Evolutionary conservation across 2,888 invertebrate genomes (phyloP).

Genomic region (Trissoscelio sp.): DNA sequence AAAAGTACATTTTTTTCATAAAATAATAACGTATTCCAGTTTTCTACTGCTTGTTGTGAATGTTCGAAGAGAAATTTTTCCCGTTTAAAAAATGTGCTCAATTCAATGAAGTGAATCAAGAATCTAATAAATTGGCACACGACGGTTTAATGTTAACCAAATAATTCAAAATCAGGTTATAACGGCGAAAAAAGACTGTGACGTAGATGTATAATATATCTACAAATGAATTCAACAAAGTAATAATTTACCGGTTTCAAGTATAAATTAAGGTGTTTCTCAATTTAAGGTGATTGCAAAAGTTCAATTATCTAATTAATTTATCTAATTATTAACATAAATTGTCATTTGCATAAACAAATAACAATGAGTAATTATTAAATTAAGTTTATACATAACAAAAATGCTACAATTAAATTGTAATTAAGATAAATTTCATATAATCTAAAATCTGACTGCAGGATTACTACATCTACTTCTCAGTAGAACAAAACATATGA

Average conservation of each 20-base stretch:
- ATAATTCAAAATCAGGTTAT: slow-evolving; percentile 39
- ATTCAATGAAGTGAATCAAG: slow-evolving; percentile 53
- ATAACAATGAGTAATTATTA: too few relatives aligned
- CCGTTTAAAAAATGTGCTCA: slow-evolving; percentile 48
- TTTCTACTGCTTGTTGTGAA: slow-evolving; percentile 5
- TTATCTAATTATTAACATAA: too few relatives aligned
- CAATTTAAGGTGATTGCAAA: too few relatives aligned
- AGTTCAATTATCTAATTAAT: too few relatives aligned
- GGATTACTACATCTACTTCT: too few relatives aligned
- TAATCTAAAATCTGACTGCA: too few relatives aligned
- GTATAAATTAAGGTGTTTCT: background rate
- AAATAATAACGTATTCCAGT: slow-evolving; percentile 24
- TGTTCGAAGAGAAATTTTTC: slow-evolving; percentile 54
- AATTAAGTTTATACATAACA: too few relatives aligned
- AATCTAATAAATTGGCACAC: slow-evolving; percentile 32
- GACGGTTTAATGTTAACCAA: background rate
- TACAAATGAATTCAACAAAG: background rate
- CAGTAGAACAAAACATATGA: too few relatives aligned
- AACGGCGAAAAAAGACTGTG: slow-evolving; percentile 9
- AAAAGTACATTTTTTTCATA: background rate
- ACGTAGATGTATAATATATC: background rate
- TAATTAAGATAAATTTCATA: too few relatives aligned
- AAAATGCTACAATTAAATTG: too few relatives aligned
- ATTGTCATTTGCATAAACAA: too few relatives aligned
- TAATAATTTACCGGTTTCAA: background rate